Evolutionary conservation across 1,140 invertebrate genomes (phyloP), one percentile per base, ranked within the genome.

Genomic region (Diachasmimorpha longicaudata): DNA sequence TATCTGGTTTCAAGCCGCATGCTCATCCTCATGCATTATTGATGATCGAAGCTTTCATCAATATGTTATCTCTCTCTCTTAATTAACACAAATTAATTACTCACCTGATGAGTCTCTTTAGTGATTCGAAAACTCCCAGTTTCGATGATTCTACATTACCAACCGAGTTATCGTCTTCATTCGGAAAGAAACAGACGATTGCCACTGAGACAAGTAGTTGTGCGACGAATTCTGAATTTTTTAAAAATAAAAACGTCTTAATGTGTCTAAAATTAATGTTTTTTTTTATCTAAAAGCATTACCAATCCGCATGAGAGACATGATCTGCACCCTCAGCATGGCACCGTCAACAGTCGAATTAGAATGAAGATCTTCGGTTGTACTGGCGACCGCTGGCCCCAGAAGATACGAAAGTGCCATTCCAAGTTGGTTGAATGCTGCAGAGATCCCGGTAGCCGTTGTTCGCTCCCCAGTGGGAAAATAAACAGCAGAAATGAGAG

Each of bases 381-480:
- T 75, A 16, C 70, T 76, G 16, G 83, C 77, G 3, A 84, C 6
- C 0, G 70, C 72, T 70, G 82, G 81, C 10, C 82, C 79, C 10
- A 90, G 74, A 21, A 87, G 63, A 80, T 88, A 89, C 8, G 87
- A 87, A 44, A 84, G 76, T 23, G 88, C 88, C 78, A 86, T 83
- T 23, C 89, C 89, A 8, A 90, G 74, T 77, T 87, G 84, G 74
- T 85, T 87, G 36, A 85, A 79, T 6, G 85, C 83, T 36, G 81
- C 85, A 6, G 87, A 87, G 75, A 90, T 83, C 42, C 87, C 87
- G 63, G 87, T 88, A 14, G 86, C 86, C 16, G 85, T 87, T 3
- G 87, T 88, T 39, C 87, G 79, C 81, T 88, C 78, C 42, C 86
- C 82, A 25, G 77, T 78, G 36, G 86, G 82, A 77, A 88, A 88